phyloP scores from a whole-genome alignment of 2,797 vertebrate species.

The Trichosurus vulpecula region DNA sequence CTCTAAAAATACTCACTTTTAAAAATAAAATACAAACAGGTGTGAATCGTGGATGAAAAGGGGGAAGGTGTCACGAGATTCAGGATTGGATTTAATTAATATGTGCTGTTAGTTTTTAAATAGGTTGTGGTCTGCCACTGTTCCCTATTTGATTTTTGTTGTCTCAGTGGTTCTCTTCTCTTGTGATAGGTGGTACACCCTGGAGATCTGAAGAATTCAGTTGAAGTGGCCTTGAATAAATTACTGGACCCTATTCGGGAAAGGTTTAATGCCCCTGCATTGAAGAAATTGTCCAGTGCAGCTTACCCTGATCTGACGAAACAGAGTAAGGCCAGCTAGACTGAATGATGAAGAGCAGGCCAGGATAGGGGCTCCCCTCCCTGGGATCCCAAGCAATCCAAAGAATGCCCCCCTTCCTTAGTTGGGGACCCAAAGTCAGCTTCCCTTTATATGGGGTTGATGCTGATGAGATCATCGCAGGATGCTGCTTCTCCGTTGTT shows the following conservation, averaged over 20 bases:
- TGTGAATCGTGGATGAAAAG: neutral
- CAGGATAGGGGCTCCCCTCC: neutral
- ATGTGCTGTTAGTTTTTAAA: neutral
- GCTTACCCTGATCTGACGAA: conserved; percentile 92
- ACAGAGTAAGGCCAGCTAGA: conserved; percentile 86
- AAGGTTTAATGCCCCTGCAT: conserved; percentile 91
- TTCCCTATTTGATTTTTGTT: neutral
- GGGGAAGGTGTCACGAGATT: neutral
- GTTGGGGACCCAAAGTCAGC: neutral
- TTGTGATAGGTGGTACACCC: conserved; percentile 91
- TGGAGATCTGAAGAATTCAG: conserved; percentile 96
- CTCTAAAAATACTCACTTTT: neutral
- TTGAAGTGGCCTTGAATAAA: conserved; percentile 93
- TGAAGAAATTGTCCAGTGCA: conserved; percentile 89
- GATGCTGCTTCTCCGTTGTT: neutral
- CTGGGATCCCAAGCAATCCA: neutral
- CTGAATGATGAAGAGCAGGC: fast-evolving
- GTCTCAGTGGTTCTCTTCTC: conserved; percentile 7
- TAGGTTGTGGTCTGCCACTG: neutral
- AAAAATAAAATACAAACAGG: neutral
- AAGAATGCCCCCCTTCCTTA: neutral
- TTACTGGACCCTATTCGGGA: conserved; percentile 96
- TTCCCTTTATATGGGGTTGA: neutral
- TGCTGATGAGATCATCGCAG: neutral
- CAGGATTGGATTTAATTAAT: neutral